Evolutionary conservation across 1,140 invertebrate genomes (phyloP), one percentile per base, ranked within the genome.

Genomic region (Cecropterus lyciades): DNA sequence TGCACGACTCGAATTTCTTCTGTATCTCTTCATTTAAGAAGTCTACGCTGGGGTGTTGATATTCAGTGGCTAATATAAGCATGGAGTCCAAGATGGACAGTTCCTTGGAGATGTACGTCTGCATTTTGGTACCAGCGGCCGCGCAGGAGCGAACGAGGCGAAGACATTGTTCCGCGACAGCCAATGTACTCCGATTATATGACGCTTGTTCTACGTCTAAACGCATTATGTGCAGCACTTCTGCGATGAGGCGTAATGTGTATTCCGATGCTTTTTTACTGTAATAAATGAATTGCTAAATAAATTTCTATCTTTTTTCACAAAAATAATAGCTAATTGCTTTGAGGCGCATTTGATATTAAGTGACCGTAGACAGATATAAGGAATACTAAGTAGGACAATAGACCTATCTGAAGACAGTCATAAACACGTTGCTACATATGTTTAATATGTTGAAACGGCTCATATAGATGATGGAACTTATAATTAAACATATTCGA

Each of bases 261-360:
- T 93, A 93, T 71, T 93, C 92, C 43, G 92, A 92, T 11, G 91
- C 92, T 75, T 93, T 93, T 81, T 93, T 93, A 13, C 92, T 93
- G 80, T 51, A 84, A 90, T 40, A 40, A 40, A 40, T 40, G 43
- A 9, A 10, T 4, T 8, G 9, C n/a, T n/a, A n/a, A n/a, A n/a
- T 33, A 33, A 4, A 4, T 10, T 7, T 33, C 1, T 33, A 33
- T 33, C 9, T 10, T 33, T n/a, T n/a, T n/a, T n/a, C n/a, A n/a
- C n/a, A n/a, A n/a, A 33, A 33, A 33, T 6, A 33, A 8, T 33
- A 33, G 7, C 30, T 9, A 33, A 33, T 33, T 6, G 30, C 3
- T 8, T 4, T 10, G 9, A 1, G 9, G 30, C 9, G 6, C 7
- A 10, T 10, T 33, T 10, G 1, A 33, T 33, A n/a, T n/a, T 33